Evolutionary conservation across 2,888 invertebrate species (phyloP).

Genomic region (Patella pellucida): DNA sequence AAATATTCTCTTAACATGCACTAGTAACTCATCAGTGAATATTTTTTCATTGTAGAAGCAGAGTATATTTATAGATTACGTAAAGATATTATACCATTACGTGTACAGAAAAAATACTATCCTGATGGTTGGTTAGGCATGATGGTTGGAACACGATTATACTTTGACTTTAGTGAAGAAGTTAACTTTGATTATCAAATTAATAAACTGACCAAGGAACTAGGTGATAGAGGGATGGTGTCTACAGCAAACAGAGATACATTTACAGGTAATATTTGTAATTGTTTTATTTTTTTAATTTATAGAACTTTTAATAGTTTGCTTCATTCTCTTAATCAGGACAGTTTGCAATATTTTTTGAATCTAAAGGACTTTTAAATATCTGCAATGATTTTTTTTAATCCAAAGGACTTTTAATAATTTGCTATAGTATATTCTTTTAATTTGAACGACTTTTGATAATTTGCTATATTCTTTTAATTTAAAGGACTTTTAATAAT

Average conservation of each 20-base stretch:
- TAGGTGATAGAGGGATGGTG: slow-evolving; percentile 60
- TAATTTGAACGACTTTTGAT: no score
- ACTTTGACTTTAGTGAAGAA: slow-evolving; percentile 63
- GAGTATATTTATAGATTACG: slow-evolving; percentile 66
- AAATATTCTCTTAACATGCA: no score
- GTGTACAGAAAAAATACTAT: slow-evolving; percentile 59
- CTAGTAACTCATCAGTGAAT: not conserved
- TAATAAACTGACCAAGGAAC: slow-evolving; percentile 56
- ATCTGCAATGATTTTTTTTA: no score
- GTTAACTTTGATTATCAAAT: slow-evolving; percentile 49
- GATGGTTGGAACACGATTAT: slow-evolving; percentile 64
- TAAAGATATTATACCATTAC: slow-evolving; percentile 66
- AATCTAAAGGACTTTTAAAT: not conserved
- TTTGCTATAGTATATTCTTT: no score
- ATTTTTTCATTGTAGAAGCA: slow-evolving; percentile 57
- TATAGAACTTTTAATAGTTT: not conserved
- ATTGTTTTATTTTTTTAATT: no score
- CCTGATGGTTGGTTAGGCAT: slow-evolving; percentile 71
- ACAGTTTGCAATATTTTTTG: no score
- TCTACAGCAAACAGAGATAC: slow-evolving; percentile 2
- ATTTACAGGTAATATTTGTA: slow-evolving; percentile 18
- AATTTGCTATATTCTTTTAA: no score
- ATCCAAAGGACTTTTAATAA: no score
- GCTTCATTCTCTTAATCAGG: no score
- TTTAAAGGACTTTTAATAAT: no score